Base-by-base conservation (phyloP, 2,113 vertebrate genomes). In the Pterophyllum scalare region DNA sequence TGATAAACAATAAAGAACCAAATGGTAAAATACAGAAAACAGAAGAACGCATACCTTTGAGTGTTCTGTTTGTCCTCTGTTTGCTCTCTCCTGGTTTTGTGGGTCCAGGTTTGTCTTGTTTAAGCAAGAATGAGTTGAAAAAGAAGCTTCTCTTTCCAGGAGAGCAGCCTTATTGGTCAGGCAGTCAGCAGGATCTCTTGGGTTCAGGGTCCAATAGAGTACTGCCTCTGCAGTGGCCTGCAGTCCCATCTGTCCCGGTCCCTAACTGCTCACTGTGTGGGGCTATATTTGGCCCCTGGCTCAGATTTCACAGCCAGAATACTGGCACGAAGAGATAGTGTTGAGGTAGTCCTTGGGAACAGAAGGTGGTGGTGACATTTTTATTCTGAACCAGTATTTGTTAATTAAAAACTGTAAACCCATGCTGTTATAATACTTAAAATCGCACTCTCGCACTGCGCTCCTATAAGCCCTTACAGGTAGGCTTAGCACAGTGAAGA, bases 211-310 rank as follows among this genome's bases (percentile, higher is more conserved):
- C 91, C 89, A 86, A 84, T 87, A 88, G 95, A 94, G 82, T 94
- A 86, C 9, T 91, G 96, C 87, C 95, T 94, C 92, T 92, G 93
- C 92, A 95, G 94, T 97, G 95, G 96, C 95, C 96, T 96, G 91
- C 86, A 91, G 83, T 94, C 95, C 93, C 97, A 97, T 97, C 97
- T 97, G 97, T 96, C 96, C 95, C 94, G 81, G 89, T 88, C 95
- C 94, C 94, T 94, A 91, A 93, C 96, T 93, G 88, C 95, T 96
- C 95, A 91, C 95, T 94, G 95, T 86, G 94, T 96, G 94, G 87
- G 94, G 94, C 97, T 99, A 99, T 97, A 97, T 99, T 98, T 98
- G 98, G 97, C 91, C 95, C 94, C 95, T 92, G 96, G 97, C 97
- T 99, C 98, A 96, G 95, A 96, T 99, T 98, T 97, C 98, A 98